These are phyloP conservation scores for Hippocampus mohnikei DNA, from an alignment of 2,113 vertebrate species.

Conservation along the genomic window DNA sequence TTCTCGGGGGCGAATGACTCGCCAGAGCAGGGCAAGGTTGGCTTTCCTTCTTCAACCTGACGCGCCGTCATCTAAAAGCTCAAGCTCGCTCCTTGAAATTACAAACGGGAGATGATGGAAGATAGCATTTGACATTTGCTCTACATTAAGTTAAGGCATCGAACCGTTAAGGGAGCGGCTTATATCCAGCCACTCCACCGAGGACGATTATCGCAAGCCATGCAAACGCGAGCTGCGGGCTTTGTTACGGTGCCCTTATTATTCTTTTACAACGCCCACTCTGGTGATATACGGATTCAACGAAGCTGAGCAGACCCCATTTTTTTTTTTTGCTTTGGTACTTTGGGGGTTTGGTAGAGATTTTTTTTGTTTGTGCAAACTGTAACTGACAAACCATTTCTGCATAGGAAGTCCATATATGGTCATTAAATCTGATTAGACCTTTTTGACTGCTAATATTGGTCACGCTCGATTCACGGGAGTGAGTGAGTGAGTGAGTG, in stretches of 20 bases:
- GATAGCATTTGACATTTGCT: constrained; percentile 41
- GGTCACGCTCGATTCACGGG: neutral
- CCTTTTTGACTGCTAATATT: neutral
- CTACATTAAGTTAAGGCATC: constrained; percentile 37
- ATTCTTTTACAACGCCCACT: constrained; percentile 15
- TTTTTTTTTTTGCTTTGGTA: constrained; percentile 17
- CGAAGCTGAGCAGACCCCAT: constrained; percentile 10
- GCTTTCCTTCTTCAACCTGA: constrained; percentile 42
- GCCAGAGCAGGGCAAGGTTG: constrained; percentile 42
- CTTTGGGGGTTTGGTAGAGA: constrained; percentile 6
- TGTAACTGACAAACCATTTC: constrained; percentile 9
- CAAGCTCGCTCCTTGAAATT: constrained; percentile 34
- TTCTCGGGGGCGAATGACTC: constrained; percentile 29
- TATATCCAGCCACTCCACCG: constrained; percentile 17
- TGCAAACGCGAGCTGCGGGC: constrained; percentile 7
- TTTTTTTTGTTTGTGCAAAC: constrained; percentile 16
- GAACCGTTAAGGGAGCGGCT: constrained; percentile 26
- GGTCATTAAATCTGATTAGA: neutral
- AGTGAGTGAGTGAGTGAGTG: neutral
- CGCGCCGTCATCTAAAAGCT: constrained; percentile 41
- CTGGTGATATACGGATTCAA: constrained; percentile 17
- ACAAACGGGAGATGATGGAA: constrained; percentile 33
- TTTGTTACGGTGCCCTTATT: constrained; percentile 23
- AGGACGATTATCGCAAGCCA: constrained; percentile 4
- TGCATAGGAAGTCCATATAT: constrained; percentile 14